Conservation (phyloP, 2,113 vertebrate genomes). For the Microcebus murinus region DNA sequence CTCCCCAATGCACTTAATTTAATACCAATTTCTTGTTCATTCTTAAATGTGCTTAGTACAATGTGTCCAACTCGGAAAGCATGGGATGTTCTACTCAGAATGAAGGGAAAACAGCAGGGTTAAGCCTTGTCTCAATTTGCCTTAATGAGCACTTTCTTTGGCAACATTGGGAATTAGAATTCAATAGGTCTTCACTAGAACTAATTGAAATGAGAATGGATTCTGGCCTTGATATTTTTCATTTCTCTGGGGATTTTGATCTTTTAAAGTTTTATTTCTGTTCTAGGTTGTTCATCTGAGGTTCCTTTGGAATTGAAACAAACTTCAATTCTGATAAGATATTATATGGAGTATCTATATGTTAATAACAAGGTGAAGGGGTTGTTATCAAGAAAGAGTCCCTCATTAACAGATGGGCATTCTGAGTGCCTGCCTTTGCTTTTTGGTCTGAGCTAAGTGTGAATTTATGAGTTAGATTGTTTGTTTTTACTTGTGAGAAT, state of each 20-base stretch:
- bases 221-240: conserved; percentile 51
- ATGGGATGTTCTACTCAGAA: background rate
- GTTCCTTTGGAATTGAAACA: conserved; percentile 18
- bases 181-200: background rate
- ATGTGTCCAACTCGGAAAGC: background rate
- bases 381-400: background rate
- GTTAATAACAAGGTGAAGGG: background rate
- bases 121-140: background rate
- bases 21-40: background rate
- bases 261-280: conserved; percentile 1
- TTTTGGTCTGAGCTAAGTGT: background rate
- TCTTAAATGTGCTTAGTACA: background rate
- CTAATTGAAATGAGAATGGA: conserved; percentile 29
- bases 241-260: conserved; percentile 50
- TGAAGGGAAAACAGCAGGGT: background rate
- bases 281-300: conserved; percentile 41
- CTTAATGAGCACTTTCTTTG: background rate
- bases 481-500: background rate
- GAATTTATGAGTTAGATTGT: background rate
- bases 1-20: background rate
- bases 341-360: background rate
- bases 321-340: background rate
- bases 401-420: background rate
- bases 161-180: background rate
- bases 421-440: background rate